Evolutionary conservation across 1,140 invertebrate species (phyloP), one percentile per base, ranked within the genome.

Genomic region (Limonius californicus): DNA sequence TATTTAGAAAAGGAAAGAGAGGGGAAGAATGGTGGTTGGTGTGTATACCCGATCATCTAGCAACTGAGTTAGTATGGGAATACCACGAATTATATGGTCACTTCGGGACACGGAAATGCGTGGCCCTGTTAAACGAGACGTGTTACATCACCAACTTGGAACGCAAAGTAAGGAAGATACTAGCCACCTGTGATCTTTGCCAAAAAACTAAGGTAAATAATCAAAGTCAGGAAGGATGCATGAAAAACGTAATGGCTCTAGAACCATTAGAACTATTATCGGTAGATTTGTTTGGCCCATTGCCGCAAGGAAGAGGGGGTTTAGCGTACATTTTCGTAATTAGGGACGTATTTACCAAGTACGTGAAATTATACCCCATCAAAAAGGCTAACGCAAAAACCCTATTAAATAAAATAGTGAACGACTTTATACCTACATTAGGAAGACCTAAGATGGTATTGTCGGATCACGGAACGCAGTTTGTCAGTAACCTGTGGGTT

Each of bases 391-490:
- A 45, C n/a, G 16, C 43, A 4, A 4, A n/a, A 18, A 45, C 43
- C 7, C 15, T 45, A 18, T 4, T n/a, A 4, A 4, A 11, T 6
- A 32, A 32, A 11, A 11, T 32, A 6, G 27, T 32, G 4, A 11
- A 32, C 4, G 4, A 32, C 4, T 6, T 32, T 32, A 11, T 32
- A 32, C 27, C 27, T 32, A 11, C 4, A 32, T 4, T 32, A 32
- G 27, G 53, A 6, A 8, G 8, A 8, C 18, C 23, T 18, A 19
- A 54, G 14, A 19, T 19, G 16, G 21, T 72, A 1, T n/a, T 65
- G 12, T 21, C 16, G 9, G 66, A 71, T 50, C 64, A 65, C 32
- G 66, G 68, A 9, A 70, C 64, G 9, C 66, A 70, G 19, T 68
- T 66, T 30, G 66, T 61, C 0, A 20, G 62, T 0, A 9, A 35